Percentiles rank a stretch among this genome's conserved stretches.
phyloP scores from a whole-genome alignment of 2,797 vertebrate species.

The Erithacus rubecula region DNA sequence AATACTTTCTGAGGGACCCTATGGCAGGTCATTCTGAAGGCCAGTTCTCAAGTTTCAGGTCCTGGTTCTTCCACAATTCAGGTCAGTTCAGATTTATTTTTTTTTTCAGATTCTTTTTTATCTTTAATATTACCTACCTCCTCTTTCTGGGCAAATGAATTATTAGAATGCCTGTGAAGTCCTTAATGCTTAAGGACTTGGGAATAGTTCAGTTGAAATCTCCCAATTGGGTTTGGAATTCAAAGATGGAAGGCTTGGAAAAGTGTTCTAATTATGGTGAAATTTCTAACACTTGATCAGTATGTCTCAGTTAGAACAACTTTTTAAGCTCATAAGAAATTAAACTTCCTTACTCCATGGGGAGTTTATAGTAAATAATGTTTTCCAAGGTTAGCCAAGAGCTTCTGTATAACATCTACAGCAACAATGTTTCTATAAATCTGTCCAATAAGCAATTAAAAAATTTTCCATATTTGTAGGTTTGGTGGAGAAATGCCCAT shows the following conservation, averaged over 20 bases:
- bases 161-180: neutral
- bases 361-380: neutral
- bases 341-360: neutral
- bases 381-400: neutral
- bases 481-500: neutral
- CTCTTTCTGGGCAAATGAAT: constrained; percentile 8
- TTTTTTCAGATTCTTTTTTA: neutral
- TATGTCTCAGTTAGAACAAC: neutral
- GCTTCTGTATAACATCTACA: neutral
- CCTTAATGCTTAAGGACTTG: neutral
- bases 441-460: neutral
- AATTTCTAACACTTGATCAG: neutral
- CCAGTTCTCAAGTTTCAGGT: neutral
- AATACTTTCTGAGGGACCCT: neutral
- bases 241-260: neutral
- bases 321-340: neutral
- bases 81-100: neutral
- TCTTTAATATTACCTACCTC: neutral
- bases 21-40: neutral
- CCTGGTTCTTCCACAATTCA: neutral
- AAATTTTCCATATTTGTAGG: neutral
- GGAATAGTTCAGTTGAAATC: neutral
- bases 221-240: neutral
- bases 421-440: neutral
- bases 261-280: neutral